A percentile compares a stretch with the other conserved stretches of the same genome.
Evolutionary conservation across 2,113 vertebrate genomes (phyloP).

Genomic region (Chloropsis hardwickii): DNA sequence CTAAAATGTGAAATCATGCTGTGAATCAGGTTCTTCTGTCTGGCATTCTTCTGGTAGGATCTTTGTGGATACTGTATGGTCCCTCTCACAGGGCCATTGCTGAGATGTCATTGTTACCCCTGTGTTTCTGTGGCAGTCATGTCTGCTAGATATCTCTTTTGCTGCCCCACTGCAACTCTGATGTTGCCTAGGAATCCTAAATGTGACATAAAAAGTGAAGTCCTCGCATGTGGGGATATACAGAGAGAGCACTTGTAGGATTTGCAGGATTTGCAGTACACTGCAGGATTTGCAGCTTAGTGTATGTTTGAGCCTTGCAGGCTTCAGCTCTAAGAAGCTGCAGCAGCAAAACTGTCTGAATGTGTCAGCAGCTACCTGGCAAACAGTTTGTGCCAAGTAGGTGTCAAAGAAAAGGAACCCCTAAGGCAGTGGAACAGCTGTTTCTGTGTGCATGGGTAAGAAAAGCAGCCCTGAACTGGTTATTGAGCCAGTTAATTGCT

Average conservation of each 20-base stretch:
- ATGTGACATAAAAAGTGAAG: not conserved
- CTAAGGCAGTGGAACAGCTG: not conserved
- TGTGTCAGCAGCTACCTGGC: not conserved
- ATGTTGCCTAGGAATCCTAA: not conserved
- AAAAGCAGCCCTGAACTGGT: not conserved
- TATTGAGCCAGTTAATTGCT: not conserved
- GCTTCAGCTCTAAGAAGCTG: not conserved
- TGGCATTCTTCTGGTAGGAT: not conserved
- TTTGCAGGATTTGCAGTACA: not conserved
- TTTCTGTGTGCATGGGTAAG: not conserved
- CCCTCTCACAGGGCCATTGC: not conserved
- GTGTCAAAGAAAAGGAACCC: constrained; percentile 1
- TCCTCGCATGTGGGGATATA: not conserved
- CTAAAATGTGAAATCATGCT: not conserved
- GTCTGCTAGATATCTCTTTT: not conserved
- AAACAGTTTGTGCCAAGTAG: not conserved
- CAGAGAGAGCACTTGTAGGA: not conserved
- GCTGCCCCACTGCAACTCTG: not conserved
- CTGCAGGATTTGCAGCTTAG: not conserved
- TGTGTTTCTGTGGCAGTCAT: not conserved
- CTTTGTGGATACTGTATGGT: rapidly evolving
- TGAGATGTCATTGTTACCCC: not conserved
- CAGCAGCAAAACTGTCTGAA: not conserved
- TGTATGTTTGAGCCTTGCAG: not conserved
- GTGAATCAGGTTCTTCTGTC: not conserved